phyloP scores from a whole-genome alignment of 2,113 vertebrate genomes.

The Gnathonemus longibarbis region DNA sequence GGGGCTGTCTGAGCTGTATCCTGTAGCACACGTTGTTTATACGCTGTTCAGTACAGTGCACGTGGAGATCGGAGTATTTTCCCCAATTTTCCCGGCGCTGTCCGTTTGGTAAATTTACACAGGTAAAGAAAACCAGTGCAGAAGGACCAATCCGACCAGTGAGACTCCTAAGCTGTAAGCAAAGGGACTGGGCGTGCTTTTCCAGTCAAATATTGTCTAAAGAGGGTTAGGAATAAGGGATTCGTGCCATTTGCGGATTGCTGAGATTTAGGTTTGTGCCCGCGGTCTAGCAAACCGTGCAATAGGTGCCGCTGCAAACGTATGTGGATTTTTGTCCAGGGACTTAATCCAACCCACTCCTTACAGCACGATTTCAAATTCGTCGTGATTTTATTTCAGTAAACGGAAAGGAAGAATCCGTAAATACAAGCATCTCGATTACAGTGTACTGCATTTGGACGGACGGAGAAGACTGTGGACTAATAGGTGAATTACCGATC shows the following conservation, averaged over 20 bases:
- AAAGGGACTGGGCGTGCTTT: neutral
- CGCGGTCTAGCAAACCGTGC: neutral
- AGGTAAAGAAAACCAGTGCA: neutral
- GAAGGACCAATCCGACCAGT: neutral
- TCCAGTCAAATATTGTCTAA: neutral
- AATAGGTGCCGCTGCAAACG: neutral
- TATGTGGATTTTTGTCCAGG: conserved; percentile 23
- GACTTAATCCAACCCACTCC: neutral
- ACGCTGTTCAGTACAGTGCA: neutral
- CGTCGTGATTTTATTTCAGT: neutral
- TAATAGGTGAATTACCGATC: neutral
- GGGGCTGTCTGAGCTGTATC: neutral
- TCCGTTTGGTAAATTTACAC: neutral
- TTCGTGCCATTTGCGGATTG: neutral
- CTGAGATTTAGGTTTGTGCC: neutral
- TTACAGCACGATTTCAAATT: neutral
- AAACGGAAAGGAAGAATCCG: neutral
- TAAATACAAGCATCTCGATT: neutral
- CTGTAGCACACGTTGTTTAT: neutral
- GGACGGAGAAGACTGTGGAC: neutral
- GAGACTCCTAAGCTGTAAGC: neutral
- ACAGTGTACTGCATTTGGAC: neutral
- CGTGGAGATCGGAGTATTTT: neutral
- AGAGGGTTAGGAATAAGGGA: neutral
- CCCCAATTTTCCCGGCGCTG: neutral